phyloP scores from a whole-genome alignment of 2,113 vertebrate genomes.

The Grallaria varia region DNA sequence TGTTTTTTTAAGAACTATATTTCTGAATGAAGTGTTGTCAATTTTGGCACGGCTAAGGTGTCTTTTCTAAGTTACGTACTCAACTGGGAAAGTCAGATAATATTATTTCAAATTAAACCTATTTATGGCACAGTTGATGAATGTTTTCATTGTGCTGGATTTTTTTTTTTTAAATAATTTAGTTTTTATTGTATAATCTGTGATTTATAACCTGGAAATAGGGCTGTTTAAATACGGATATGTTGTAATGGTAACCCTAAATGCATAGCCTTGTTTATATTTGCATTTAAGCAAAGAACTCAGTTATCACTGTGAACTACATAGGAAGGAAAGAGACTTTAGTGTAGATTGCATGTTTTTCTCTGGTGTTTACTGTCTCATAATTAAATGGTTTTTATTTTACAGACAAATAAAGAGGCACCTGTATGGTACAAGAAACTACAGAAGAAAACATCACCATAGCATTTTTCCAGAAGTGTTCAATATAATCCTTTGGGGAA shows the following conservation, averaged over 20 bases:
- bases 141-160: not conserved
- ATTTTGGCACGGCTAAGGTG: not conserved
- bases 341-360: not conserved
- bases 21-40: not conserved
- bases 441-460: slow-evolving; percentile 71
- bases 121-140: not conserved
- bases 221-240: not conserved
- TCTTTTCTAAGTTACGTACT: not conserved
- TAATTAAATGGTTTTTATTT: slow-evolving; percentile 1
- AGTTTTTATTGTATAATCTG: not conserved
- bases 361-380: not conserved
- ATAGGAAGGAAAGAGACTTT: not conserved
- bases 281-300: not conserved
- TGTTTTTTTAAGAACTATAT: not conserved
- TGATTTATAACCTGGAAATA: not conserved
- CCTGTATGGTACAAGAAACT: slow-evolving; percentile 81
- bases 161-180: not conserved
- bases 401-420: slow-evolving; percentile 88
- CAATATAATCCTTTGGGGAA: not conserved
- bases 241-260: not conserved
- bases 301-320: not conserved
- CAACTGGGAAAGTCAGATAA: not conserved
- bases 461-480: slow-evolving; percentile 12
- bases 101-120: not conserved
- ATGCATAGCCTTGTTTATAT: not conserved